Evolutionary conservation across 2,888 invertebrate genomes (phyloP).

Genomic region (Tuta absoluta): DNA sequence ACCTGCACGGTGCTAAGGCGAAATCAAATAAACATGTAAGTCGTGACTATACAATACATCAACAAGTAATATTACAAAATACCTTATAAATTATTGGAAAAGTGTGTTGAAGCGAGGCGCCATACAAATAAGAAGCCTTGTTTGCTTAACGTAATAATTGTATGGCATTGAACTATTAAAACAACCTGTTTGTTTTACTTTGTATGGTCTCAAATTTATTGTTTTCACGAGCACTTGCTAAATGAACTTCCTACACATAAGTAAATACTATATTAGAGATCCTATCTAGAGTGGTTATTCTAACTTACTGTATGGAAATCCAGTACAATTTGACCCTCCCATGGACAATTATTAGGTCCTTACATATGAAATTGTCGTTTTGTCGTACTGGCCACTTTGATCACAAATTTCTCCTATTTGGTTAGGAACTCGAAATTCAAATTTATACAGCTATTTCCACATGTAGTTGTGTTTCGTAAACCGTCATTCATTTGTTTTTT

Average conservation of each 20-base stretch:
- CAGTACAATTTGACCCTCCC: too few species aligned
- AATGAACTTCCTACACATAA: neutral
- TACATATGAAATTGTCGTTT: too few species aligned
- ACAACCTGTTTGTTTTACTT: neutral
- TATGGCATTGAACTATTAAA: neutral
- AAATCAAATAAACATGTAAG: neutral
- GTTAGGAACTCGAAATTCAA: too few species aligned
- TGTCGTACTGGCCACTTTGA: too few species aligned
- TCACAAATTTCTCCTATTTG: too few species aligned
- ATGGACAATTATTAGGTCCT: too few species aligned
- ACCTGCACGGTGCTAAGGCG: slow-evolving; percentile 1
- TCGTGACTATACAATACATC: neutral
- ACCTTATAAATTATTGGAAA: neutral
- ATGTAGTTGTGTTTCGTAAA: too few species aligned
- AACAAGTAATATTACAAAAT: neutral
- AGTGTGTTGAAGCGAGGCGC: neutral
- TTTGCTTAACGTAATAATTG: neutral
- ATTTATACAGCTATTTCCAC: too few species aligned
- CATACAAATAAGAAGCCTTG: neutral
- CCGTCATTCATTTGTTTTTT: too few species aligned
- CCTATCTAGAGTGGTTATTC: too few species aligned
- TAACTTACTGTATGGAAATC: too few species aligned
- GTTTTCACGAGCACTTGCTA: neutral
- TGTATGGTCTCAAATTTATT: neutral
- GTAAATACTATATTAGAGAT: neutral